Evolutionary conservation across 2,797 vertebrate species (phyloP), one percentile per base, ranked within the genome.

Genomic region (Tinamus major): DNA sequence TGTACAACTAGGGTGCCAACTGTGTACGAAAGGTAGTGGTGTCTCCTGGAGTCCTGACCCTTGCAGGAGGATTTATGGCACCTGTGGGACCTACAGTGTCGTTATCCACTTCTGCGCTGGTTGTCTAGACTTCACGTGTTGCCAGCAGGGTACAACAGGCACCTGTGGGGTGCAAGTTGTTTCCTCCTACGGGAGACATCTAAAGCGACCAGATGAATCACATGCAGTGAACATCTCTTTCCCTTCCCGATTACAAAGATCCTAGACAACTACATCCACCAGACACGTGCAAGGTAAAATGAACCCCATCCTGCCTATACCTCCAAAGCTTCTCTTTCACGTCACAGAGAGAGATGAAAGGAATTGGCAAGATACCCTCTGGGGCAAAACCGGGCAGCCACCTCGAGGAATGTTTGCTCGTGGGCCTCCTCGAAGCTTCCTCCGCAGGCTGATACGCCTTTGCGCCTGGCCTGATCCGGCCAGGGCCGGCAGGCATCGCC

Each of bases 161-260:
- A 21, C 55, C 90, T 8, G 59, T 53, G 86, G 71, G 63, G 74
- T 67, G 82, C 67, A 41, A 90, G 75, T 46, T 6, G 65, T 91
- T 95, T 89, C 80, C 80, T 64, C 87, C 62, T 29, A 65, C 91
- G 75, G 80, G 49, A 95, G 70, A 81, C 77, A 86, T 49, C 80
- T 29, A 59, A 59, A 86, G 59, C 56, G 51, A 95, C 67, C 88
- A 84, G 86, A 84, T 95, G 94, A 94, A 94, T 95, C 94, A 96
- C 75, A 76, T 58, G 44, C 42, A 1, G 1, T 42, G 65, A 95
- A 83, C 93, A 93, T 89, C 93, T 95, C 84, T 51, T 94, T 59
- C 46, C 18, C 64, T 91, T 80, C 49, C 64, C 3, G 13, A 48
- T 74, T 4, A 7, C 84, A 90, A 10, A 90, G 92, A 94, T 77